Conservation (phyloP, 92 coral and sea anemone species). For the Actinostola sp. region DNA sequence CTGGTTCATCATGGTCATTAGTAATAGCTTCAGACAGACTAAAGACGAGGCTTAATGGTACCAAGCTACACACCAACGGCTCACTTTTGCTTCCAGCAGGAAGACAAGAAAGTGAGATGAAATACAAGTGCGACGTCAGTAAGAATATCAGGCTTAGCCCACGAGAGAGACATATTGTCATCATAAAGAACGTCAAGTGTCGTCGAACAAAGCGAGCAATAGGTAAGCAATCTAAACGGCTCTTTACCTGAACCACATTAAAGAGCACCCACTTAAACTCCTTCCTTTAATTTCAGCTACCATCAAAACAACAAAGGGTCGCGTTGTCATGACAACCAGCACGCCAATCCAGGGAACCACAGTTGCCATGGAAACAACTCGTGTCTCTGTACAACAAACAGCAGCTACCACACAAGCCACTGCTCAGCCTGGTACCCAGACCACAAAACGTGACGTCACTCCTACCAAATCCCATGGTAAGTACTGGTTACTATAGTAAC, state of each 20-base stretch:
- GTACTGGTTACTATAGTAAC: background rate
- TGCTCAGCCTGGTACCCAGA: background rate
- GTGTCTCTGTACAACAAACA: background rate
- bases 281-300: constrained; percentile 6
- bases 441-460: background rate
- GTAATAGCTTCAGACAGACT: constrained; percentile 1
- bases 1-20: constrained; percentile 12
- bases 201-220: background rate
- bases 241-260: no score
- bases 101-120: constrained; percentile 5
- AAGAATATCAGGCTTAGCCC: constrained; percentile 8
- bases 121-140: constrained; percentile 22
- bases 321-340: constrained; percentile 10
- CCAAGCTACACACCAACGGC: constrained; percentile 26
- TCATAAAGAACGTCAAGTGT: constrained; percentile 23
- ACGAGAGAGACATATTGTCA: constrained; percentile 30
- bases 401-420: background rate
- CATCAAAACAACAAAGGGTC: background rate
- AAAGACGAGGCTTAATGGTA: background rate
- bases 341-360: constrained; percentile 8
- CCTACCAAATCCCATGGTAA: background rate
- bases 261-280: background rate
- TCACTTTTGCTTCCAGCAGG: constrained; percentile 34
- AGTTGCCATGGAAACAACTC: constrained; percentile 25
- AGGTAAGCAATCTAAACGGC: background rate